Evolutionary conservation across 2,888 invertebrate genomes (phyloP).

Genomic region (Monoplex corrugatus): DNA sequence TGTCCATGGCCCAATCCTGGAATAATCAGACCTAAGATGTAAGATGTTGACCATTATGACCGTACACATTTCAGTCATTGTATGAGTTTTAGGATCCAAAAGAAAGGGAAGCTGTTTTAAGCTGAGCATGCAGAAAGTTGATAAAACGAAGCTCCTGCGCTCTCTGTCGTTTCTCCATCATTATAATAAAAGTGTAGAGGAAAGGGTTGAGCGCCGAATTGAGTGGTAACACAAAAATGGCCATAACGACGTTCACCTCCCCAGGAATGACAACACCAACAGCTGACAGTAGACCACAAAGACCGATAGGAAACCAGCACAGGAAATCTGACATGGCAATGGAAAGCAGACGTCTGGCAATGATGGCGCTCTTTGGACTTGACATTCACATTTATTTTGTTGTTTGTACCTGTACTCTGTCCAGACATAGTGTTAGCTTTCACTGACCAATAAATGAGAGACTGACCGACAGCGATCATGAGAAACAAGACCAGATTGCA

Average conservation of each 20-base stretch:
- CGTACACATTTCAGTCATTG: too few relatives aligned
- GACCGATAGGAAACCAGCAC: slow-evolving; percentile 39
- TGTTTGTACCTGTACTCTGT: background rate
- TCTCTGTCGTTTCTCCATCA: background rate
- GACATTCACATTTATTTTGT: background rate
- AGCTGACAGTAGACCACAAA: slow-evolving; percentile 9
- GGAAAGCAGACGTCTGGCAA: slow-evolving; percentile 18
- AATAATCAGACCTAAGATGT: background rate
- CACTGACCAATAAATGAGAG: slow-evolving; percentile 51
- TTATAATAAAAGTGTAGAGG: slow-evolving; percentile 1
- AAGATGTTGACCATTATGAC: background rate
- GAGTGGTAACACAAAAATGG: slow-evolving; percentile 34
- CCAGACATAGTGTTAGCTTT: slow-evolving; percentile 27
- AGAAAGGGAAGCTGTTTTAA: too few relatives aligned
- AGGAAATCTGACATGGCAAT: slow-evolving; percentile 29
- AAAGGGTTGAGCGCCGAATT: slow-evolving; percentile 36
- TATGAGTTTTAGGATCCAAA: too few relatives aligned
- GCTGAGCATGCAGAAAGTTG: background rate
- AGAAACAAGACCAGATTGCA: slow-evolving; percentile 51
- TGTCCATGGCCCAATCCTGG: background rate
- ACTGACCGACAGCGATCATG: slow-evolving; percentile 52
- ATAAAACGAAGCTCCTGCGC: background rate
- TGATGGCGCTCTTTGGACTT: slow-evolving; percentile 17
- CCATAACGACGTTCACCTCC: slow-evolving; percentile 31
- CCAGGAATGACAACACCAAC: background rate